These are phyloP conservation scores for Sinella curviseta DNA, from an alignment of 1,140 invertebrate species.

Conservation along the genomic window DNA sequence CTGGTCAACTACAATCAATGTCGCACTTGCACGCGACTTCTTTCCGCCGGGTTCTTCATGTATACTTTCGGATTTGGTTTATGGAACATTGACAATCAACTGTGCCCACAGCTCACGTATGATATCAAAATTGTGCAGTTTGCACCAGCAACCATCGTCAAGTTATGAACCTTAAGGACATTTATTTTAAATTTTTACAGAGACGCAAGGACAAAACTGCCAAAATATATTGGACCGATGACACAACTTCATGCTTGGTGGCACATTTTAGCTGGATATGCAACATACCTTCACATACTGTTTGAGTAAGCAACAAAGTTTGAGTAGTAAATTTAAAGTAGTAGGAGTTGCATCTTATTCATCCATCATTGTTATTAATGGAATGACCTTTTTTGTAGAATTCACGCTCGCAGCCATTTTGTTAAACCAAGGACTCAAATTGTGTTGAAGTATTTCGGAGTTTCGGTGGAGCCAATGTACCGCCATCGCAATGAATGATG, in stretches of 20 bases:
- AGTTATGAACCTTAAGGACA: not conserved
- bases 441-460: slow-evolving; percentile 36
- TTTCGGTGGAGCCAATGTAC: slow-evolving; percentile 33
- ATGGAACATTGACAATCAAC: slow-evolving; percentile 56
- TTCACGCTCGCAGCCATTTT: slow-evolving; percentile 46
- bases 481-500: slow-evolving; percentile 1
- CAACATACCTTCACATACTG: slow-evolving; percentile 50
- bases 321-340: no score
- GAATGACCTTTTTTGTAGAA: slow-evolving; percentile 29
- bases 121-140: slow-evolving; percentile 11
- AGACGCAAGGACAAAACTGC: slow-evolving; percentile 37
- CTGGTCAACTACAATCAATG: slow-evolving; percentile 50
- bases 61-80: slow-evolving; percentile 55
- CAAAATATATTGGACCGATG: slow-evolving; percentile 45
- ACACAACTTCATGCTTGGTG: slow-evolving; percentile 54
- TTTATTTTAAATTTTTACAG: slow-evolving; percentile 16
- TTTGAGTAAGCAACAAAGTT: slow-evolving; percentile 49
- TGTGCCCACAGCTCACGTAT: slow-evolving; percentile 54
- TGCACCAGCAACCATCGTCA: no score
- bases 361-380: not conserved
- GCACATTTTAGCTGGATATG: slow-evolving; percentile 53
- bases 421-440: slow-evolving; percentile 43
- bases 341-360: not conserved
- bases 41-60: slow-evolving; percentile 49
- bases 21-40: slow-evolving; percentile 47